Evolutionary conservation across 2,797 vertebrate species (phyloP).

Genomic region (Galaxias olidus): DNA sequence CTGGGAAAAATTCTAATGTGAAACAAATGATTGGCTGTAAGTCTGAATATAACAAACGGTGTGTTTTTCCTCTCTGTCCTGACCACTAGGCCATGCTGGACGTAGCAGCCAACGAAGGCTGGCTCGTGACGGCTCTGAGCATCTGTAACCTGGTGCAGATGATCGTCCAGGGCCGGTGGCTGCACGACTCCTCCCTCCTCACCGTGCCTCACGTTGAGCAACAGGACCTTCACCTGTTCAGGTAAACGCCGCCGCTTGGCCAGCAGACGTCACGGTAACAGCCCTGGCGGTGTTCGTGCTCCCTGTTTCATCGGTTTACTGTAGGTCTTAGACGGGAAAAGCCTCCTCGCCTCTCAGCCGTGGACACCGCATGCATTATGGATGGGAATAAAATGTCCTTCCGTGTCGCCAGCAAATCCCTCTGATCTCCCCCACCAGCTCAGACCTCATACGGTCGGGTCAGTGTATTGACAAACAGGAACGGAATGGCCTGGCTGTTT

Average conservation of each 20-base stretch:
- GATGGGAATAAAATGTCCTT: slow-evolving; percentile 2
- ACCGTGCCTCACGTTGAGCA: slow-evolving; percentile 87
- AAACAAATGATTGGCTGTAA: neutral
- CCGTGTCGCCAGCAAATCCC: neutral
- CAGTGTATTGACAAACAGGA: neutral
- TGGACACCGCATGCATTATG: neutral
- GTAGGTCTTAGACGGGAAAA: neutral
- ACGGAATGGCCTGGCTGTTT: neutral
- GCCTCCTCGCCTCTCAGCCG: neutral
- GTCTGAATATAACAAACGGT: neutral
- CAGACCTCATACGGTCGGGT: neutral
- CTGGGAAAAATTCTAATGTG: no score
- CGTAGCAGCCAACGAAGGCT: slow-evolving; percentile 90
- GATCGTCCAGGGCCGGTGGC: slow-evolving; percentile 93
- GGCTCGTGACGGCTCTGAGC: slow-evolving; percentile 88
- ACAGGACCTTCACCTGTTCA: slow-evolving; percentile 89
- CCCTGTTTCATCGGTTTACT: neutral
- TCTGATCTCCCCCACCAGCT: neutral
- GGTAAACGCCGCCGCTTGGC: slow-evolving; percentile 61
- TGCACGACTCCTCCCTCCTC: slow-evolving; percentile 87
- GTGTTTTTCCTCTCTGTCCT: slow-evolving; percentile 16
- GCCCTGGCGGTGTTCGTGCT: no score
- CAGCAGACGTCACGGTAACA: no score
- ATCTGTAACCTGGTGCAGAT: slow-evolving; percentile 92
- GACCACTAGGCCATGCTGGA: slow-evolving; percentile 90